Evolutionary conservation across 1,140 invertebrate species (phyloP), one percentile per base, ranked within the genome.

Genomic region (Rhynchophorus ferrugineus): DNA sequence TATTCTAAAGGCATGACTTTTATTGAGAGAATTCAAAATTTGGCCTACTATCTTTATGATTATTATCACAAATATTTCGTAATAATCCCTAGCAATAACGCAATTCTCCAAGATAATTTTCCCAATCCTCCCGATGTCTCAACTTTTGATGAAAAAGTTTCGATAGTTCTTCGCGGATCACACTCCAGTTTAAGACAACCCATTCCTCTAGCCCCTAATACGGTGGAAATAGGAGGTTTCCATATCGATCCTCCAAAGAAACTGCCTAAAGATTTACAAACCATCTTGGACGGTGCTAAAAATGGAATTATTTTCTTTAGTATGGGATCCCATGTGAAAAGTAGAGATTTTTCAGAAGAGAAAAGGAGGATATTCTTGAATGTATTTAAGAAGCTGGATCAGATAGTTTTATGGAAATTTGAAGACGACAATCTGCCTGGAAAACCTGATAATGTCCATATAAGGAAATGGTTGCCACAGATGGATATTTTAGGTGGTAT

Each of bases 271-370:
- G 74, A 80, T 57, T 51, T 80, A 3, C 66, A 78, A 60, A 62
- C 71, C 29, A 73, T 80, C 57, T 65, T 84, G 16, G 75, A 81
- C 49, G 67, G 71, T 41, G 71, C 79, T 2, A 65, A 65, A 14
- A 52, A 80, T 21, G 81, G 81, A 3, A 75, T 76, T 0, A 67
- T 84, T 9, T 82, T 78, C 38, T 77, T 84, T 44, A 75, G 71
- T 59, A 63, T 79, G 34, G 77, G 77, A 13, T 70, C 70, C 8
- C 59, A 73, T 17, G 67, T 76, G 37, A 68, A 71, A 41, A 58
- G 69, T 5, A 58, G 66, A 0, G 49, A 60, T 36, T 59, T 67
- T 7, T 55, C 69, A 14, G 49, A 69, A 13, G 53, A 74, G 53
- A 68, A 63, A 9, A 58, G 36, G 5, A 20, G 49, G 8, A 11